These are phyloP conservation scores for Nothobranchius furzeri DNA, from an alignment of 2,113 vertebrate species.

Conservation along the genomic window DNA sequence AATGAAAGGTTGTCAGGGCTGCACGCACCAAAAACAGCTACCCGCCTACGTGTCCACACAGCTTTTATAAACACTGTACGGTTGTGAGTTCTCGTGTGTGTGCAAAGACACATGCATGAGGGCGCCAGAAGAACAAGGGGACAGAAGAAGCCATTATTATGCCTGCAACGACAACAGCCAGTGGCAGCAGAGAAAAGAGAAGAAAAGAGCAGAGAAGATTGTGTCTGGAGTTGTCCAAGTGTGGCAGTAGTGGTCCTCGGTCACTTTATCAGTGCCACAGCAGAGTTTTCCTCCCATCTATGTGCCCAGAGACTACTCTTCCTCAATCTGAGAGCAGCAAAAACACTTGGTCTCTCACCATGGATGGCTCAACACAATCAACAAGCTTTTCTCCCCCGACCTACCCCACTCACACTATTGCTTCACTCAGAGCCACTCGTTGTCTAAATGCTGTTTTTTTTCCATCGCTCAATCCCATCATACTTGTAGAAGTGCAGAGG, in stretches of 20 bases:
- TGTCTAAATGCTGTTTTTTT: slow-evolving; percentile 53
- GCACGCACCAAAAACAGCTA: slow-evolving; percentile 58
- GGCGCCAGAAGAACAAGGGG: slow-evolving; percentile 4
- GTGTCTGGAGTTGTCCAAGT: slow-evolving; percentile 73
- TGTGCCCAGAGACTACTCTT: slow-evolving; percentile 65
- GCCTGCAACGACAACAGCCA: slow-evolving; percentile 64
- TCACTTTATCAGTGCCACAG: slow-evolving; percentile 79
- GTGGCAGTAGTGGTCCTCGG: slow-evolving; percentile 71
- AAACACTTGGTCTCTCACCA: slow-evolving; percentile 57
- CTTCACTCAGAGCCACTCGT: slow-evolving; percentile 56
- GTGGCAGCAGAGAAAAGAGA: slow-evolving; percentile 64
- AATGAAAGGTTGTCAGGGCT: slow-evolving; percentile 76
- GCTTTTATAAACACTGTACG: slow-evolving; percentile 50
- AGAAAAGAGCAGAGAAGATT: slow-evolving; percentile 67
- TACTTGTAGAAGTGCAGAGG: slow-evolving; percentile 58
- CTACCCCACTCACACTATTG: slow-evolving; percentile 46
- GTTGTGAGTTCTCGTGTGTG: slow-evolving; percentile 8
- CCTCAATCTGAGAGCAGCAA: slow-evolving; percentile 52
- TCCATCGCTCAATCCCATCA: slow-evolving; percentile 42
- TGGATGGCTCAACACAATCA: slow-evolving; percentile 64
- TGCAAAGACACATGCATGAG: background rate
- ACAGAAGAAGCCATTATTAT: slow-evolving; percentile 65
- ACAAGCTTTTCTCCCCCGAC: slow-evolving; percentile 17
- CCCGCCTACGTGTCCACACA: slow-evolving; percentile 53
- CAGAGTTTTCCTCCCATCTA: slow-evolving; percentile 66